phyloP scores from a whole-genome alignment of 2,888 invertebrate genomes.

The Ochlodes sylvanus region DNA sequence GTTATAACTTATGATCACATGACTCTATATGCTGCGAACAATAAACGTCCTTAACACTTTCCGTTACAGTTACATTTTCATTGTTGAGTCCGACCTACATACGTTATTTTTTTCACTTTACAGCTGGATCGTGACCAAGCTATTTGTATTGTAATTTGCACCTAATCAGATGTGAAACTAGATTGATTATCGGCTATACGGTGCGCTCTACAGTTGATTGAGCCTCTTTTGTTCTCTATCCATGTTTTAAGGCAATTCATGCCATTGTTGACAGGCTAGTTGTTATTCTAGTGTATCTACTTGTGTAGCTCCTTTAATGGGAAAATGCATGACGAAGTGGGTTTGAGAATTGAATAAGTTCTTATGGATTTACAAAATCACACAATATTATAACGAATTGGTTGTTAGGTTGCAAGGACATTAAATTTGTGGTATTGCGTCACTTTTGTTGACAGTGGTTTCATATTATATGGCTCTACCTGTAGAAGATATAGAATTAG shows the following conservation, averaged over 20 bases:
- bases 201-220: constrained; percentile 61
- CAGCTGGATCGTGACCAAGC: constrained; percentile 72
- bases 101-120: constrained; percentile 33
- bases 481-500: too few relatives aligned
- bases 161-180: constrained; percentile 82
- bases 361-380: background rate
- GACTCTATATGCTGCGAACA: background rate
- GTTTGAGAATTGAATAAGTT: background rate
- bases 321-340: constrained; percentile 17
- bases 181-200: constrained; percentile 77
- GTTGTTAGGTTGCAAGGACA: too few relatives aligned
- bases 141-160: constrained; percentile 83
- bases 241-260: constrained; percentile 62
- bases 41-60: background rate
- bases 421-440: too few relatives aligned
- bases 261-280: constrained; percentile 56
- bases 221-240: constrained; percentile 62
- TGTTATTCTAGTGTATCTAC: constrained; percentile 39
- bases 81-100: constrained; percentile 42
- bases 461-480: too few relatives aligned
- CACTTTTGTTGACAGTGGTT: too few relatives aligned
- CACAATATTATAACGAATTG: too few relatives aligned
- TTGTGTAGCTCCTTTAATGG: constrained; percentile 20
- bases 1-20: constrained; percentile 40
- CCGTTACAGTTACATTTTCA: constrained; percentile 40